Percentiles rank a stretch among this genome's conserved stretches.
These are phyloP conservation scores for Amphipoea lucens DNA, from an alignment of 2,888 invertebrate species.

Conservation along the genomic window DNA sequence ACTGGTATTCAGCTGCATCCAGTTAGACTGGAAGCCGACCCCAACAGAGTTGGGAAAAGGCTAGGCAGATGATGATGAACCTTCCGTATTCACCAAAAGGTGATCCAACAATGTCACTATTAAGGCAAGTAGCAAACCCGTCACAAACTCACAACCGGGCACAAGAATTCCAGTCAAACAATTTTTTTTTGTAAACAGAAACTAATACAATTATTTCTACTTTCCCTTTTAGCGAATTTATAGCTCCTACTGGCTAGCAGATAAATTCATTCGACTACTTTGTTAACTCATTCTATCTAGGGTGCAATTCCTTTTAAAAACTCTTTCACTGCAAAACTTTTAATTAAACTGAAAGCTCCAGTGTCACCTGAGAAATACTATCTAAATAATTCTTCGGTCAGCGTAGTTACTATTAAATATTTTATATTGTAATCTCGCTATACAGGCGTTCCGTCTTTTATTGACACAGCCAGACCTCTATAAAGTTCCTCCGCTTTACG, in stretches of 20 bases:
- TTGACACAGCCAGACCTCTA: conserved; percentile 73
- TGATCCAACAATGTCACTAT: not conserved
- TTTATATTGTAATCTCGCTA: conserved; percentile 77
- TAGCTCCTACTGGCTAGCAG: not conserved
- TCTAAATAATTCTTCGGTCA: conserved; percentile 70
- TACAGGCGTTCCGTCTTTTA: conserved; percentile 72
- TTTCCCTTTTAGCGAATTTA: not conserved
- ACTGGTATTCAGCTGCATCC: too few species aligned
- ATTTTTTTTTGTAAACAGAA: not conserved
- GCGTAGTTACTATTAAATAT: conserved; percentile 77
- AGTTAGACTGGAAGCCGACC: too few species aligned
- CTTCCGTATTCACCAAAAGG: not conserved
- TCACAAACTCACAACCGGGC: too few species aligned
- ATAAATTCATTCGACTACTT: conserved; percentile 33
- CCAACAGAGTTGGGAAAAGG: too few species aligned
- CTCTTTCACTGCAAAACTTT: conserved; percentile 50
- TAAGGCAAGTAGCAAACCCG: not conserved
- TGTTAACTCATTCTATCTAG: conserved; percentile 10
- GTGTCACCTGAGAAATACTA: conserved; percentile 60
- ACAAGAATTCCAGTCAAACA: not conserved
- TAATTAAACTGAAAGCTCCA: conserved; percentile 57
- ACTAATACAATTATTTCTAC: not conserved
- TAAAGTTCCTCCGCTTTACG: conserved; percentile 80
- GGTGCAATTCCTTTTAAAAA: conserved; percentile 41
- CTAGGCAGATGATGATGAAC: too few species aligned